Conservation (phyloP, 2,797 vertebrate genomes). For the Thaleichthys pacificus region DNA sequence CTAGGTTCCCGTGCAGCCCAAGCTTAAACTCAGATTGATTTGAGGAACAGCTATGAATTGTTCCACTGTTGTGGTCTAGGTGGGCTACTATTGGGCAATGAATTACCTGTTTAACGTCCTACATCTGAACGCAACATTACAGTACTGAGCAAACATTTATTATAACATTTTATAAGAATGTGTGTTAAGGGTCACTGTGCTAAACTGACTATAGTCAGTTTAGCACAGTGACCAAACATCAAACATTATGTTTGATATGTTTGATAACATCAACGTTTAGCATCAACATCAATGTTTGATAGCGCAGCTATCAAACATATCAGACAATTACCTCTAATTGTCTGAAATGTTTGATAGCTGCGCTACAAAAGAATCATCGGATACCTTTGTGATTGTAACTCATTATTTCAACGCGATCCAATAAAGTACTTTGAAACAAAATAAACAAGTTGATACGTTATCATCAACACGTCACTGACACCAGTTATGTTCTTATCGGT, state of each 20-base stretch:
- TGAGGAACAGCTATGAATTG: slow-evolving; percentile 37
- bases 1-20: slow-evolving; percentile 5
- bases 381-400: neutral
- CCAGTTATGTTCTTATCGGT: neutral
- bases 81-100: neutral
- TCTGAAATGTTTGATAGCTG: neutral
- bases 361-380: neutral
- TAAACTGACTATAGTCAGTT: too few species aligned
- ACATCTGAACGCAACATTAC: neutral
- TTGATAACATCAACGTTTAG: too few species aligned
- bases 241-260: too few species aligned
- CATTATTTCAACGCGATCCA: neutral
- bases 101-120: neutral
- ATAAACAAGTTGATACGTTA: neutral
- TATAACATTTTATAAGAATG: too few species aligned
- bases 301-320: too few species aligned
- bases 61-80: slow-evolving; percentile 38
- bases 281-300: too few species aligned
- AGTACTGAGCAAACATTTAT: neutral
- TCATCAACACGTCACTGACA: neutral
- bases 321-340: too few species aligned
- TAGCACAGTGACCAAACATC: too few species aligned
- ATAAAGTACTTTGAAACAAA: neutral
- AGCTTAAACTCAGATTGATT: slow-evolving; percentile 28
- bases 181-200: too few species aligned